phyloP scores from a whole-genome alignment of 2,113 vertebrate genomes.

The Petromus typicus region DNA sequence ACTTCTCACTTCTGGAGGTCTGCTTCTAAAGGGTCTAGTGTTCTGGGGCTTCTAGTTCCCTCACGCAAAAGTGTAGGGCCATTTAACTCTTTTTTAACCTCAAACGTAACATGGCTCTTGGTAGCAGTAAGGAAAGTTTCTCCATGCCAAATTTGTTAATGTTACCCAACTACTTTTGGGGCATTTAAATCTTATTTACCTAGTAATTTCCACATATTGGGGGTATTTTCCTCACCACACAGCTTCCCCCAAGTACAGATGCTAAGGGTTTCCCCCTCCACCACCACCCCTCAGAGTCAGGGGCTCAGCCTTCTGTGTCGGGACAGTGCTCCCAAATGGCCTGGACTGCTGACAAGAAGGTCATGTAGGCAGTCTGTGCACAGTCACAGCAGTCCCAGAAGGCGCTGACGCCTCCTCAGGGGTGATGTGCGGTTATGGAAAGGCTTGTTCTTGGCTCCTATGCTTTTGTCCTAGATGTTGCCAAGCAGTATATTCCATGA shows the following conservation, averaged over 20 bases:
- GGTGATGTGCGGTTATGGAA: background rate
- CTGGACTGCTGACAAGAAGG: background rate
- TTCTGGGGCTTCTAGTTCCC: background rate
- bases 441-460: background rate
- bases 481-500: background rate
- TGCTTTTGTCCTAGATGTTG: background rate
- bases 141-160: background rate
- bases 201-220: background rate
- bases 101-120: background rate
- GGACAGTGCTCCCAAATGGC: background rate
- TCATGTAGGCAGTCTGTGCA: background rate
- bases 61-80: background rate
- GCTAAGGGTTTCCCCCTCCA: background rate
- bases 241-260: background rate
- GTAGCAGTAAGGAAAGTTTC: background rate
- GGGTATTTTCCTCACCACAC: background rate
- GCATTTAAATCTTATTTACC: background rate
- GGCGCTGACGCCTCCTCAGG: background rate
- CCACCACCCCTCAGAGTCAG: rapidly evolving
- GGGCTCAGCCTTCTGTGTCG: background rate
- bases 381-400: background rate
- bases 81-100: background rate
- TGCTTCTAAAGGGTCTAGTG: background rate
- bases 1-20: background rate
- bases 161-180: background rate